Conservation (phyloP, 1,140 invertebrate species). For the Pseudomyrmex cubaensis region DNA sequence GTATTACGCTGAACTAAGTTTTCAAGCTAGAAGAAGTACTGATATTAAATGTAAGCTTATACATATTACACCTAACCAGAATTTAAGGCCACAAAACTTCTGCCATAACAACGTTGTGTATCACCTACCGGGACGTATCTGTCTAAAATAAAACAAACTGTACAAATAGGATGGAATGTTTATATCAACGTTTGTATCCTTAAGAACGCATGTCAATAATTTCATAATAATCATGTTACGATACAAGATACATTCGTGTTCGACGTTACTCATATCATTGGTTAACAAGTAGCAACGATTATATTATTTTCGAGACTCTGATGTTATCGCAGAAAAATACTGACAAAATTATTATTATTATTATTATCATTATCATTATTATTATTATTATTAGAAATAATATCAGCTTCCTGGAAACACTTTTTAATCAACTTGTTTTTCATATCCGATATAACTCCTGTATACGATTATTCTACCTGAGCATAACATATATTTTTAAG, state of each 20-base stretch:
- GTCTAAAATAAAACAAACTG: slow-evolving; percentile 75
- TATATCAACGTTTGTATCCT: slow-evolving; percentile 63
- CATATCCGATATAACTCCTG: slow-evolving; percentile 28
- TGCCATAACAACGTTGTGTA: slow-evolving; percentile 71
- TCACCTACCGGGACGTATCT: slow-evolving; percentile 74
- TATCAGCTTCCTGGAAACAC: slow-evolving; percentile 49
- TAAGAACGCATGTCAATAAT: slow-evolving; percentile 64
- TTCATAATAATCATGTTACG: slow-evolving; percentile 64
- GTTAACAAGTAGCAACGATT: slow-evolving; percentile 50
- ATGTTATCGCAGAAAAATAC: slow-evolving; percentile 41
- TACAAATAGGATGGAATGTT: slow-evolving; percentile 77
- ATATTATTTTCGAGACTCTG: slow-evolving; percentile 61
- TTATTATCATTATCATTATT: background rate
- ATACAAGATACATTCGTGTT: slow-evolving; percentile 68
- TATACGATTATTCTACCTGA: slow-evolving; percentile 55
- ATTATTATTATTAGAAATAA: slow-evolving; percentile 33
- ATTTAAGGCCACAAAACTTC: slow-evolving; percentile 75
- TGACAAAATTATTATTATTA: slow-evolving; percentile 44
- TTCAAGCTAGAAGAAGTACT: slow-evolving; percentile 18
- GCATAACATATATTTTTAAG: slow-evolving; percentile 31
- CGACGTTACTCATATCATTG: slow-evolving; percentile 40
- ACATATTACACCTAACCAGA: slow-evolving; percentile 52
- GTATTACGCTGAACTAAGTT: slow-evolving; percentile 41
- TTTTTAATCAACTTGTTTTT: slow-evolving; percentile 37
- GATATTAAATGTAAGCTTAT: slow-evolving; percentile 38